Conservation (phyloP, 2,888 invertebrate genomes). For the Sinhomidia bicolor region DNA sequence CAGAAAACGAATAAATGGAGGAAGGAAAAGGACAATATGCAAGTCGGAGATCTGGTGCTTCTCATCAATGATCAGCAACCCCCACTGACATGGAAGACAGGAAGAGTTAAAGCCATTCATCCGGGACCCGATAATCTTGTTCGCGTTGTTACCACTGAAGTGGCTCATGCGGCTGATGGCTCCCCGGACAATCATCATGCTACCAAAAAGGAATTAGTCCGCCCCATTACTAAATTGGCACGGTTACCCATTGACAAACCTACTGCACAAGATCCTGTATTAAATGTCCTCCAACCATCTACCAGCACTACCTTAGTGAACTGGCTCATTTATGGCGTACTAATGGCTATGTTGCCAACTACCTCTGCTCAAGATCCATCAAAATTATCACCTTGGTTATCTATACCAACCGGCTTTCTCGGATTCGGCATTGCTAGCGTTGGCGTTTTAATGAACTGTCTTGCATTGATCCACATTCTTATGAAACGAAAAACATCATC, state of each 20-base stretch:
- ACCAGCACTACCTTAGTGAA: not conserved
- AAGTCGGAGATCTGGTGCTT: constrained; percentile 64
- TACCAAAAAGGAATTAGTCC: constrained; percentile 30
- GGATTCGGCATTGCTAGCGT: not conserved
- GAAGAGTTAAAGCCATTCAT: constrained; percentile 44
- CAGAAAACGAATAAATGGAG: constrained; percentile 50
- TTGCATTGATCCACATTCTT: not conserved
- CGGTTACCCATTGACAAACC: not conserved
- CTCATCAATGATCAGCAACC: constrained; percentile 45
- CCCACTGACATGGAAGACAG: constrained; percentile 63
- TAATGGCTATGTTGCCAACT: not conserved
- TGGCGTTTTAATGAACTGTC: not conserved
- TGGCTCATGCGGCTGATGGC: not conserved
- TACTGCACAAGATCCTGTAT: not conserved
- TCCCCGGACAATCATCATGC: not conserved
- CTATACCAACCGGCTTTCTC: not conserved
- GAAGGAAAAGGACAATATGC: constrained; percentile 13
- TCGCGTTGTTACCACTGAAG: constrained; percentile 62
- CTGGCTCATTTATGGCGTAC: not conserved
- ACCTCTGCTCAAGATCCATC: not conserved
- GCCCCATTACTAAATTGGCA: constrained; percentile 53
- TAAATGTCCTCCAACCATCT: not conserved
- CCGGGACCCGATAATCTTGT: constrained; percentile 64
- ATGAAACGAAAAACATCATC: no score
- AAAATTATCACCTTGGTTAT: not conserved